A percentile compares a stretch with the other conserved stretches of the same genome.
phyloP scores from a whole-genome alignment of 2,797 vertebrate species.

The Scolopax rusticola region DNA sequence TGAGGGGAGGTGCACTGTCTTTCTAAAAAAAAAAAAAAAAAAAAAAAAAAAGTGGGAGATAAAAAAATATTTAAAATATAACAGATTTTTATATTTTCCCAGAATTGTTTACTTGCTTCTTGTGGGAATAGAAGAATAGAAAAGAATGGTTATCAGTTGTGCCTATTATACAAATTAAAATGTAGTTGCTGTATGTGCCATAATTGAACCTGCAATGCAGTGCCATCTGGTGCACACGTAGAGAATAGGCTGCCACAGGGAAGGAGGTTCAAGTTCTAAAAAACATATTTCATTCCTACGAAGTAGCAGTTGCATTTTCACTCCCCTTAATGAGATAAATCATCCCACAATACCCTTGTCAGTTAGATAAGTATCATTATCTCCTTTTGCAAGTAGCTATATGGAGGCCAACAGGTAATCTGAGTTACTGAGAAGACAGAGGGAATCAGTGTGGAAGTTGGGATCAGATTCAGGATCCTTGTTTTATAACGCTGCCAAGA shows the following conservation, averaged over 20 bases:
- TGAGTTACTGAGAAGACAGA: not conserved
- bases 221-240: constrained; percentile 72
- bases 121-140: not conserved
- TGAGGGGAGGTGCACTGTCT: no score
- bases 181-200: not conserved
- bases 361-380: not conserved
- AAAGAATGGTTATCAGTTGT: not conserved
- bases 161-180: not conserved
- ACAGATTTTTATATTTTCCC: not conserved
- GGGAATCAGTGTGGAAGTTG: not conserved
- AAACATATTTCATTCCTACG: not conserved
- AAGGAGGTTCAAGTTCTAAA: not conserved
- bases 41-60: no score
- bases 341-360: not conserved
- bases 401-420: not conserved
- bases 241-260: not conserved
- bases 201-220: constrained; percentile 59
- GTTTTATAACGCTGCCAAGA: not conserved
- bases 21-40: not conserved
- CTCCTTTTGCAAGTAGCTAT: not conserved
- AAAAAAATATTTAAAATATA: not conserved
- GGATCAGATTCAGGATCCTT: not conserved
- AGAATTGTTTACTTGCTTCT: not conserved
- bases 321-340: not conserved
- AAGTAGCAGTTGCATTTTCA: not conserved